Evolutionary conservation across 2,113 vertebrate species (phyloP).

Genomic region (Onychostoma macrolepis): DNA sequence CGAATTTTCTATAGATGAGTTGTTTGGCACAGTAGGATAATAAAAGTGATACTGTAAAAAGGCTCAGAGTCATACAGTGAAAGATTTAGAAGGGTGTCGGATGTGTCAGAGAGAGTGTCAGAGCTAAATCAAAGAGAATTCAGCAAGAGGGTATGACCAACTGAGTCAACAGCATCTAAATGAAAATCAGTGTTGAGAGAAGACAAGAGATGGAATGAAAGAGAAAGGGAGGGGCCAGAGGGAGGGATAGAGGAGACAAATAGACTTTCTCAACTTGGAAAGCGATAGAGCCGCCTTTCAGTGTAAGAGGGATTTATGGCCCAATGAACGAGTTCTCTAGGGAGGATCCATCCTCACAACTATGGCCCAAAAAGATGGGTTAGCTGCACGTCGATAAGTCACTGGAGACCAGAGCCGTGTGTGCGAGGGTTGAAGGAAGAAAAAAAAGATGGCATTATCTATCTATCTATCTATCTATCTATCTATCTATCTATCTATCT

Average conservation of each 20-base stretch:
- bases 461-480: too few relatives aligned
- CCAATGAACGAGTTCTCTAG: constrained; percentile 57
- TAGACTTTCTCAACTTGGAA: constrained; percentile 40
- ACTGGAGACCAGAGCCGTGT: constrained; percentile 51
- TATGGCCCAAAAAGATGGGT: constrained; percentile 54
- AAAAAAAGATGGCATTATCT: not conserved
- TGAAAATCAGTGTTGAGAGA: constrained; percentile 41
- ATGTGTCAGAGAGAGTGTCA: constrained; percentile 7
- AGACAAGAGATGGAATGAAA: not conserved
- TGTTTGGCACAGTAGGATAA: constrained; percentile 40
- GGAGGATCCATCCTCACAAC: constrained; percentile 53
- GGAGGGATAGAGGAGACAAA: constrained; percentile 30
- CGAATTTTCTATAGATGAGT: constrained; percentile 45
- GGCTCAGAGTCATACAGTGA: constrained; percentile 35
- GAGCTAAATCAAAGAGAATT: constrained; percentile 45
- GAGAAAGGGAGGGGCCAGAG: not conserved
- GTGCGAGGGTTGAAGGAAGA: constrained; percentile 57
- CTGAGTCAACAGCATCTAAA: constrained; percentile 32
- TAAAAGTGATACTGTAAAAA: constrained; percentile 44
- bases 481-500: not conserved
- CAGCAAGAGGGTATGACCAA: constrained; percentile 23
- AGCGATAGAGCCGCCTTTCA: constrained; percentile 59
- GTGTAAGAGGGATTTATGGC: constrained; percentile 65
- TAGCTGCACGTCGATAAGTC: constrained; percentile 63
- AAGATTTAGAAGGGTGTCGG: constrained; percentile 14